These are phyloP conservation scores for Ahaetulla prasina DNA, from an alignment of 2,113 vertebrate species.

Conservation along the genomic window DNA sequence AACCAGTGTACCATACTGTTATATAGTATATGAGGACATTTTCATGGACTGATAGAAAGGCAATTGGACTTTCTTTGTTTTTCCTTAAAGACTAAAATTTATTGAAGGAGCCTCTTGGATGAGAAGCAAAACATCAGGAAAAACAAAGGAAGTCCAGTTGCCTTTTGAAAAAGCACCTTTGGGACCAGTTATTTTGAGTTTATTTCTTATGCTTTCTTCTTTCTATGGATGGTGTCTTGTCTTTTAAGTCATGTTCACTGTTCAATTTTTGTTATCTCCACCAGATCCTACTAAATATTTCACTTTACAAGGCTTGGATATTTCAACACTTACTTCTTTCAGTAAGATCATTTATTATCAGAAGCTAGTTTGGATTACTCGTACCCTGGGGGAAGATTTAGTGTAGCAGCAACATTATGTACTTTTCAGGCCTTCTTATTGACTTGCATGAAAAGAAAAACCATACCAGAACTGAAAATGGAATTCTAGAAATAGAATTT, in stretches of 20 bases:
- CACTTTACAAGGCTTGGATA: neutral
- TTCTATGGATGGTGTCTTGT: neutral
- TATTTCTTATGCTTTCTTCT: neutral
- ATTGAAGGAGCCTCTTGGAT: neutral
- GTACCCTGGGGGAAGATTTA: neutral
- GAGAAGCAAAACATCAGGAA: neutral
- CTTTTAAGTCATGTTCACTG: neutral
- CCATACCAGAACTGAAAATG: neutral
- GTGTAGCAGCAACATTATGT: neutral
- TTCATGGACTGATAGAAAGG: too few species aligned
- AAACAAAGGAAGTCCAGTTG: neutral
- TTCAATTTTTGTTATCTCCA: neutral
- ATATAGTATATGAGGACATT: too few species aligned
- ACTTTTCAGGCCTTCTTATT: neutral
- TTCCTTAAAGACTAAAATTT: neutral
- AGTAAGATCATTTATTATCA: neutral
- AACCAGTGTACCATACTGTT: too few species aligned
- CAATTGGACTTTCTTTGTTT: neutral
- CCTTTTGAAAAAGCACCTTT: neutral
- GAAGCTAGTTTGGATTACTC: neutral
- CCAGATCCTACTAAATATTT: neutral
- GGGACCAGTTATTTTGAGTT: neutral
- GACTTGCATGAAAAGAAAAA: neutral
- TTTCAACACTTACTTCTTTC: neutral
- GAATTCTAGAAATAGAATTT: neutral